Evolutionary conservation across 2,797 vertebrate species (phyloP).

Genomic region (Channa striata): DNA sequence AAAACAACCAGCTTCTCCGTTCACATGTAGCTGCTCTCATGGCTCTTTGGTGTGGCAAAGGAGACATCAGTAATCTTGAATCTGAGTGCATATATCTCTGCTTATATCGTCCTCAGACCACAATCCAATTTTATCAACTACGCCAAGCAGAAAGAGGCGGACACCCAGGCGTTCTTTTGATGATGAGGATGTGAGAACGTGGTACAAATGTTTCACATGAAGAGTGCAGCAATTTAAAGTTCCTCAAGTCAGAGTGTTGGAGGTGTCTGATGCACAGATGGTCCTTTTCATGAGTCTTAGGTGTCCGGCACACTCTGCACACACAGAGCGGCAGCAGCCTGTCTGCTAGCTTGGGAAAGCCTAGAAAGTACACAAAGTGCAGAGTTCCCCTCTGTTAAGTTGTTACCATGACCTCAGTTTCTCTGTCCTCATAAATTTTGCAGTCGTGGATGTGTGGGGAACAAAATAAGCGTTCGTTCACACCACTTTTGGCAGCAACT

Average conservation of each 20-base stretch:
- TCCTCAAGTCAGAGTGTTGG: slow-evolving; percentile 12
- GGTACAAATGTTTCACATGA: slow-evolving; percentile 32
- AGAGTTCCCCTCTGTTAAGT: slow-evolving; percentile 12
- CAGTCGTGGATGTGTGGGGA: slow-evolving; percentile 1
- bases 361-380: neutral
- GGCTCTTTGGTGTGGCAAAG: neutral
- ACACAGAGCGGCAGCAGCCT: slow-evolving; percentile 5
- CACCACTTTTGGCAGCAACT: slow-evolving; percentile 7
- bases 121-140: slow-evolving; percentile 1
- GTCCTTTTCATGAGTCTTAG: slow-evolving; percentile 33
- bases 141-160: slow-evolving; percentile 25
- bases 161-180: slow-evolving; percentile 40
- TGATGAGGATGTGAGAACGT: slow-evolving; percentile 14
- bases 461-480: slow-evolving; percentile 29
- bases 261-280: slow-evolving; percentile 21
- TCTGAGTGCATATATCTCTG: neutral
- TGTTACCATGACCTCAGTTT: slow-evolving; percentile 5
- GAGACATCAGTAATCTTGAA: neutral
- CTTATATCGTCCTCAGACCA: slow-evolving; percentile 14
- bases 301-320: slow-evolving; percentile 10
- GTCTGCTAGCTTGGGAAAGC: slow-evolving; percentile 6
- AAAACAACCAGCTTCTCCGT: slow-evolving; percentile 7
- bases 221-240: slow-evolving; percentile 34
- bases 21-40: no score
- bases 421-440: slow-evolving; percentile 4